phyloP scores from a whole-genome alignment of 2,888 invertebrate genomes.

The Rotaria socialis region DNA sequence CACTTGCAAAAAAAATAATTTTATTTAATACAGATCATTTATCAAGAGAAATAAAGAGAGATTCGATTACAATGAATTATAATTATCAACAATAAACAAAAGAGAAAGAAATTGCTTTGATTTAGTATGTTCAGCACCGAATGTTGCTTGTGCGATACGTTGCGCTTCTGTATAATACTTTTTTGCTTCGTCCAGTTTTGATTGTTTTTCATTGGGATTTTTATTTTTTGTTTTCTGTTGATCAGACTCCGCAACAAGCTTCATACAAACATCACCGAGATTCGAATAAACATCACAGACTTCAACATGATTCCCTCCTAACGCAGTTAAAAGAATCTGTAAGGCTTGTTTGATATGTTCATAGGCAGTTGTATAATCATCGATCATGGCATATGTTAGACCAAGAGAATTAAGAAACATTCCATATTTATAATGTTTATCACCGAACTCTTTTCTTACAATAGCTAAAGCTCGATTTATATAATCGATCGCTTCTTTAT shows the following conservation, averaged over 20 bases:
- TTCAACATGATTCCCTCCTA: background rate
- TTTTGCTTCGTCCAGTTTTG: slow-evolving; percentile 33
- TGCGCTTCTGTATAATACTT: slow-evolving; percentile 27
- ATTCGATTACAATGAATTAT: background rate
- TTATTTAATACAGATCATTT: background rate
- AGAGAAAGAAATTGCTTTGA: background rate
- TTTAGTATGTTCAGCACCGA: slow-evolving; percentile 23
- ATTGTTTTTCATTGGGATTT: background rate
- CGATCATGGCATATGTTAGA: background rate
- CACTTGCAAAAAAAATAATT: background rate
- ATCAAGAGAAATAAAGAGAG: background rate
- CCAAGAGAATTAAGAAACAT: slow-evolving; percentile 3
- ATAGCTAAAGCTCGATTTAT: background rate
- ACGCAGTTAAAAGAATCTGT: background rate
- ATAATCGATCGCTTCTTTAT: background rate
- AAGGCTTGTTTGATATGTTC: background rate
- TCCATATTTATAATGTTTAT: slow-evolving; percentile 27
- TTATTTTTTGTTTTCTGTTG: too few species aligned
- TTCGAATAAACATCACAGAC: slow-evolving; percentile 17
- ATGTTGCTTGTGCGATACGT: slow-evolving; percentile 1
- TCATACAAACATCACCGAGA: slow-evolving; percentile 26
- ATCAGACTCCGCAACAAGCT: background rate
- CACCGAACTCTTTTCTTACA: background rate
- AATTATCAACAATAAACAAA: slow-evolving; percentile 20
- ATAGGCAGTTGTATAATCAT: background rate